Conservation (phyloP, 2,113 vertebrate genomes). For the Eudyptes chrysolophus region DNA sequence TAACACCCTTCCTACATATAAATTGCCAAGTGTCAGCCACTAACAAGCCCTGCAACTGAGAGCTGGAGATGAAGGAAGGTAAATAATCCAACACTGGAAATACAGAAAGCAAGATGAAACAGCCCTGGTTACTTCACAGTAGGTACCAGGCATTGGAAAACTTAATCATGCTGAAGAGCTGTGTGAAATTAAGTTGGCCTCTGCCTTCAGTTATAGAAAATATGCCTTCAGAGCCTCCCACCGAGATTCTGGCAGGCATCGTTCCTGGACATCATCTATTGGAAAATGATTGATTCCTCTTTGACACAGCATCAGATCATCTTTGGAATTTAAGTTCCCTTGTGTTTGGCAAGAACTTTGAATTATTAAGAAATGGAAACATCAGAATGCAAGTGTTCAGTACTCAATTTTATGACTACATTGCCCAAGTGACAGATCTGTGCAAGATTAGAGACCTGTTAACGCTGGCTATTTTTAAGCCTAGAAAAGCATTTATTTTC, state of each 20-base stretch:
- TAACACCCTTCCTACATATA: background rate
- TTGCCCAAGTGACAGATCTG: background rate
- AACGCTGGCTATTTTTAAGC: background rate
- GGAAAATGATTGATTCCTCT: conserved; percentile 11
- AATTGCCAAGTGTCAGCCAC: background rate
- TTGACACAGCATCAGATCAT: background rate
- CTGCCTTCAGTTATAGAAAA: background rate
- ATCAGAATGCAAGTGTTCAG: background rate
- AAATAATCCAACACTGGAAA: background rate
- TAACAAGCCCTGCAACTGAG: background rate
- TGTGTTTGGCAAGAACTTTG: background rate
- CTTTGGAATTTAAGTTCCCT: conserved; percentile 28
- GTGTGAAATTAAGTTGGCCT: background rate
- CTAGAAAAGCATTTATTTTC: background rate
- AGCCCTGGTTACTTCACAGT: background rate
- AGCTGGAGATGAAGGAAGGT: background rate
- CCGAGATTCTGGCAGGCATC: background rate
- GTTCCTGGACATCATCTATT: background rate
- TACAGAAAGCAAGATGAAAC: background rate
- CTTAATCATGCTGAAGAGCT: background rate
- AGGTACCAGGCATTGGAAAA: background rate
- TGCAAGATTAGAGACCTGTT: background rate
- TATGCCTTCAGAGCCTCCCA: background rate
- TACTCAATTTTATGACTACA: background rate
- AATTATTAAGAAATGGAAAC: conserved; percentile 29